A percentile compares a stretch with the other conserved stretches of the same genome.
Evolutionary conservation across 2,113 vertebrate genomes (phyloP).

Genomic region (Psilopsiagon aurifrons): DNA sequence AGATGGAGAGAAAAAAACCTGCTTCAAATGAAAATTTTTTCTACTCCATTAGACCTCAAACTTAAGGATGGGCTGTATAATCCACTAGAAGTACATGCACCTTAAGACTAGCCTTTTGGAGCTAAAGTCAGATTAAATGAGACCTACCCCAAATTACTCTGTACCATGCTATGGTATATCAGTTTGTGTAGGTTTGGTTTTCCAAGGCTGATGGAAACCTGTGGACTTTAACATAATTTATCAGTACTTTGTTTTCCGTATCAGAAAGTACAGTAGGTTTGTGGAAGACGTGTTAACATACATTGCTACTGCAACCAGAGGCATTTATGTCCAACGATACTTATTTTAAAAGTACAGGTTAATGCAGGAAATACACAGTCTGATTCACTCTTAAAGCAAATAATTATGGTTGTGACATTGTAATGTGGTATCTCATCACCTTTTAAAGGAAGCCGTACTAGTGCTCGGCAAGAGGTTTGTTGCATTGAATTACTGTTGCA

Average conservation of each 20-base stretch:
- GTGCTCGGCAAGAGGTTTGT: background rate
- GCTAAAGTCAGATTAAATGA: background rate
- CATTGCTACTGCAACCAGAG: background rate
- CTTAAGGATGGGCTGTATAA: background rate
- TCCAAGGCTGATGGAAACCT: background rate
- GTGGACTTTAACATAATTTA: background rate
- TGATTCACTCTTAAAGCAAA: slow-evolving; percentile 22
- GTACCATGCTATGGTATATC: background rate
- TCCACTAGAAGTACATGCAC: background rate
- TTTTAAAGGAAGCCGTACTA: background rate
- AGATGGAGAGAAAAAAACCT: background rate
- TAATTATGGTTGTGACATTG: background rate
- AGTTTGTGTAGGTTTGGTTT: background rate
- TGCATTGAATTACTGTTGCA: slow-evolving; percentile 1
- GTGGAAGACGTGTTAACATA: background rate
- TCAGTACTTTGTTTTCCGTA: background rate
- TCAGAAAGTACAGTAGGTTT: background rate
- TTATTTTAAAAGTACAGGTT: background rate
- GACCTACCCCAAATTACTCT: background rate
- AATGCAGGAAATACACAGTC: background rate
- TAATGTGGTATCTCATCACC: background rate
- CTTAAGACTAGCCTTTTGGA: background rate
- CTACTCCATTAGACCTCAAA: background rate
- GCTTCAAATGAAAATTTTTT: background rate
- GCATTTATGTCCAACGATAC: background rate